Evolutionary conservation across 2,113 vertebrate genomes (phyloP), one percentile per base, ranked within the genome.

Genomic region (Pycnonotus jocosus): DNA sequence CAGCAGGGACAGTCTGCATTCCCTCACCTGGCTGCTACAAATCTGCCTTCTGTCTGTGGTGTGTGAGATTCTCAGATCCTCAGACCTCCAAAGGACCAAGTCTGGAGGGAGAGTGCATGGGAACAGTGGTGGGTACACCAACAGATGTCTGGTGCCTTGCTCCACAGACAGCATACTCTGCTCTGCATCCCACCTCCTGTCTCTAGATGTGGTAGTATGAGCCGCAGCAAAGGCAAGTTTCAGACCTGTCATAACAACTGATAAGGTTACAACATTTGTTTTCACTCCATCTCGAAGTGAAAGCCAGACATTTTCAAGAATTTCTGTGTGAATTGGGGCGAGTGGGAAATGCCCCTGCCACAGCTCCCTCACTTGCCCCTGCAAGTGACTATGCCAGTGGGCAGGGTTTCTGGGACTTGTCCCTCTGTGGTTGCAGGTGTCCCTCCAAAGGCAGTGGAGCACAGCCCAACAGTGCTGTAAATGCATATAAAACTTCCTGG

Each of bases 351-450:
- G 37, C 2, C 24, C 18, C 47, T 12, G 15, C 23, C 1, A 2
- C 33, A 38, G 51, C 25, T 56, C 30, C 33, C 20, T 77, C 4
- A 0, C 13, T 78, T 83, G 24, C 15, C n/a, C 76, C 33, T 66
- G 12, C 0, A 0, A 73, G 50, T 4, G 10, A 38, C 28, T 10
- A 0, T 44, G 11, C 15, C 21, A 4, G 48, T 48, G 40, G 40
- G 17, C 53, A 82, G 19, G 8, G 28, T 9, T 2, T n/a, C 4
- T 5, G 12, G 18, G 56, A 58, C 7, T 1, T 0, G 0, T 54
- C 25, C 35, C 19, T 81, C 30, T 54, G 18, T 3, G 7, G 27
- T 13, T 7, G 1, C 33, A 76, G 23, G 23, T 7, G 53, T 60
- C 19, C 24, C 37, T 85, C 44, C 27, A 47, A 28, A 0, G 1